Evolutionary conservation across 2,113 vertebrate genomes (phyloP), one percentile per base, ranked within the genome.

Genomic region (Desmodus rotundus): DNA sequence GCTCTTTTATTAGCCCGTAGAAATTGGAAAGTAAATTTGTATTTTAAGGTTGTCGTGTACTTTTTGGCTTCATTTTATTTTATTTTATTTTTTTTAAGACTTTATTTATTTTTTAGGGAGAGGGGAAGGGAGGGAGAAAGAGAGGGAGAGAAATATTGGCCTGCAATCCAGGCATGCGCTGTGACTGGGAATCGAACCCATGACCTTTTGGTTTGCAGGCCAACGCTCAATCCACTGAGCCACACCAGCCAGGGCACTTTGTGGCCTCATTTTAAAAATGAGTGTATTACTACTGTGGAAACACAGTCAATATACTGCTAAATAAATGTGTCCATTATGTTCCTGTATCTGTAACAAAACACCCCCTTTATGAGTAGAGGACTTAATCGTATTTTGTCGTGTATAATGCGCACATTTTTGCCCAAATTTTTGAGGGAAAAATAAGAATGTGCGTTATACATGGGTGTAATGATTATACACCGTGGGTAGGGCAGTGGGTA

Each of bases 31-130:
- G 16, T 91, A 61, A 82, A 77, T 47, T 85, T 68, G 1, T 87
- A 43, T 74, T 67, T 89, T 93, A 80, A 54, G 3, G 5, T 31
- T 68, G 31, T 72, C 16, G 5, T 88, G 58, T 13, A n/a, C 12
- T 77, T 96, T 90, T 50, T 93, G 43, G 19, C 88, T 94, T 89
- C 14, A 28, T 88, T 14, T 83, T 84, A 9, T 88, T 14, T 83
- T 84, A 9, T 88, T 14, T 83, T 80, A 7, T 58, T 76, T 6
- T 80, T 84, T 24, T 58, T 24, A 58, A 56, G 54, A 22, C 20
- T 58, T 58, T 58, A 58, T 58, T 58, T 58, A 58, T 58, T 58
- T 58, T 58, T 58, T 58, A 58, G 20, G 56, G 56, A 24, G 22
- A 58, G 56, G 56, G 56, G 7, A 24, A 58, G 22, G 9, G 22